Evolutionary conservation across 2,113 vertebrate genomes (phyloP), one percentile per base, ranked within the genome.

Genomic region (Rhynchomys soricoides): DNA sequence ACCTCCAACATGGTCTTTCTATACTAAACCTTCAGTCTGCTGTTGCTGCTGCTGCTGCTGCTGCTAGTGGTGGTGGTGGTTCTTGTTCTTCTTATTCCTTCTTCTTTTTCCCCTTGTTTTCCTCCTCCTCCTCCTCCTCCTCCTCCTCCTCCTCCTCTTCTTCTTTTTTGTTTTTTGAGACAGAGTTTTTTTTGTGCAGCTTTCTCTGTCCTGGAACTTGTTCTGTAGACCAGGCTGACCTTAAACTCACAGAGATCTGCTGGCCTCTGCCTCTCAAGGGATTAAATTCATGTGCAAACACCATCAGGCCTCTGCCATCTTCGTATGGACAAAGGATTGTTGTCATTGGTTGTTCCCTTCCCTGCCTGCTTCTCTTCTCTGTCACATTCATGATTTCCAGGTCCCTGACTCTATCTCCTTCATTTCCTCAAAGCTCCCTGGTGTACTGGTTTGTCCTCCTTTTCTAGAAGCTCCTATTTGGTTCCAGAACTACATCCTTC

Each of bases 71-170:
- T n/a, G n/a, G n/a, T n/a, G n/a, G n/a, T n/a, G n/a, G n/a, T n/a
- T n/a, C 3, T 57, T 57, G 55, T 57, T 15, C 64, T 66, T 11
- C 5, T 16, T 15, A 22, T 17, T 26, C 62, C 24, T 10, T 24
- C 8, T 26, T 6, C 34, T 37, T 4, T 6, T 16, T 2, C 11
- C 12, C 11, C 5, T n/a, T 0, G 34, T 8, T 2, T 2, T 70
- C 6, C 34, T 37, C 34, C 68, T 70, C 31, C 11, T 66, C 29
- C 2, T 31, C 64, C 29, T 68, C 29, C 1, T 31, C 29, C 11
- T 68, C 29, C 1, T 21, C 19, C 34, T 70, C 12, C 12, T 31
- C 66, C 31, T 68, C 66, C 31, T 68, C 64, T 1, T 66, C 64
- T 40, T 71, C 3, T 66, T 66, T 29, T 31, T 66, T 66, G 29